Evolutionary conservation across 2,888 invertebrate genomes (phyloP), one percentile per base, ranked within the genome.

Genomic region (Philaethria dido): DNA sequence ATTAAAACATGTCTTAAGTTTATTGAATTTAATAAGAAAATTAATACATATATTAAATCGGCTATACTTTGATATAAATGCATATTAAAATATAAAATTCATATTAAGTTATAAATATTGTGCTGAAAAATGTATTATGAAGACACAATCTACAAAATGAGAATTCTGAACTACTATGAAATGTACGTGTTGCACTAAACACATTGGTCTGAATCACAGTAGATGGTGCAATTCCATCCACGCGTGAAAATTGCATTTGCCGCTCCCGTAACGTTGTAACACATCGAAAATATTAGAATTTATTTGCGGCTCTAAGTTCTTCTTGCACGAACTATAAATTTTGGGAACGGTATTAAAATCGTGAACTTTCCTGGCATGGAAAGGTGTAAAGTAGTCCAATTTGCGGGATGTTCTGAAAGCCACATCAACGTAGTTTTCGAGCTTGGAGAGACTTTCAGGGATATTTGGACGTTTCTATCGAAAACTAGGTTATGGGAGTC

Each of bases 231-330:
- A 84, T 85, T 83, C 82, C 83, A 74, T 76, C 72, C 74, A 66
- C 71, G 64, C 71, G 79, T 81, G 75, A 83, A 89, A 89, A 90
- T 89, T 89, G 85, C 85, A 88, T 88, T 86, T 83, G 77, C 79
- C 74, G 78, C 74, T 80, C 61, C 66, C 81, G 66, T 72, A 70
- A 72, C 70, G 64, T 55, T 62, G 67, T 64, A 71, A 74, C 75
- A 75, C 78, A 77, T 77, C 76, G 74, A 73, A 75, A 76, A 73
- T 75, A 76, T 75, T 74, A 75, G 74, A 75, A 76, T 74, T 76
- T 76, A 76, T 75, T 69, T 70, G 72, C 59, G 63, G 68, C 61
- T 50, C 63, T 72, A 74, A 70, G 64, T 72, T 70, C 62, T 45
- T 66, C 73, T 50, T 42, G 70, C 68, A 39, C 62, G 44, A 45